Conservation (phyloP, 2,888 invertebrate species). For the Euplagia quadripunctaria region DNA sequence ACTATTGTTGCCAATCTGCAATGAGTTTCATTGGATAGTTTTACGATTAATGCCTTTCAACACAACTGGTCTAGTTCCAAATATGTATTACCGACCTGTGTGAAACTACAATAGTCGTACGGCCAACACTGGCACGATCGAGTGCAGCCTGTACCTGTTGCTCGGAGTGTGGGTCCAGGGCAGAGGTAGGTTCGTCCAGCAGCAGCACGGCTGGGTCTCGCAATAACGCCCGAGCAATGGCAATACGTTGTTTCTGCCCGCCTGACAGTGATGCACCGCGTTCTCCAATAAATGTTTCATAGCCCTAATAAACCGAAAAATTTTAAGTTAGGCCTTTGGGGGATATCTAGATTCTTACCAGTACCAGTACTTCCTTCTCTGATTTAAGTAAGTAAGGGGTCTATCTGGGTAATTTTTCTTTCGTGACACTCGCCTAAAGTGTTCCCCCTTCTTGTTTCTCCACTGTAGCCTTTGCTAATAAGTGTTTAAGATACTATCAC, state of each 20-base stretch:
- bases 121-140: conserved; percentile 90
- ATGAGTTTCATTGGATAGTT: conserved; percentile 9
- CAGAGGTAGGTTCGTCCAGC: conserved; percentile 95
- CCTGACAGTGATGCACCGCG: conserved; percentile 93
- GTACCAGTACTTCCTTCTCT: too few species aligned
- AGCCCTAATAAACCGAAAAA: conserved; percentile 81
- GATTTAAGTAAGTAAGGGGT: too few species aligned
- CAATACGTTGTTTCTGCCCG: conserved; percentile 94
- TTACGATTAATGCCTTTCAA: not conserved
- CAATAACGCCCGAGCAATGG: conserved; percentile 93
- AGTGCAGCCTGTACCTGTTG: conserved; percentile 93
- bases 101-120: conserved; percentile 92
- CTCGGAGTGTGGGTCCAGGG: conserved; percentile 93
- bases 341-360: too few species aligned
- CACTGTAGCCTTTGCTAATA: too few species aligned
- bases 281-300: conserved; percentile 93
- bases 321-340: not conserved
- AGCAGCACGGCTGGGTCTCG: conserved; percentile 91
- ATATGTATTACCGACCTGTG: conserved; percentile 81
- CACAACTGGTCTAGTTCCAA: not conserved
- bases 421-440: too few species aligned
- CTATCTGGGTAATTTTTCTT: too few species aligned
- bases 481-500: too few species aligned
- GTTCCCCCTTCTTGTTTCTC: too few species aligned
- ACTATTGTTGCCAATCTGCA: conserved; percentile 90